Base-by-base conservation (phyloP, 2,888 invertebrate genomes). In the Stenichneumon culpator region DNA sequence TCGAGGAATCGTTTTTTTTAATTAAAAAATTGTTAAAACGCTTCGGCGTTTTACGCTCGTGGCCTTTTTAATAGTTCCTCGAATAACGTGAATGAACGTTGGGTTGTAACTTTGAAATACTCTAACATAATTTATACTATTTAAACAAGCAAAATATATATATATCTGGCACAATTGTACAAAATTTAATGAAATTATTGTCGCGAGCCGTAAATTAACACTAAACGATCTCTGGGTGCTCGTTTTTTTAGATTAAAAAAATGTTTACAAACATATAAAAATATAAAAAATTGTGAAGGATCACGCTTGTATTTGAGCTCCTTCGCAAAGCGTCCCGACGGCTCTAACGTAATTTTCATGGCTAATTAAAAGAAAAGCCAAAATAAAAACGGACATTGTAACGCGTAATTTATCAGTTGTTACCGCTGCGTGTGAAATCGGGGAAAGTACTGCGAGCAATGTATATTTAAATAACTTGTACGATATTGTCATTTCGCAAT, bases 61-160 rank as follows among this genome's bases (percentile, higher is more conserved):
- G 65, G 57, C 67, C 39, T 32, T 81, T 65, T 52, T 32, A 47
- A 69, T 60, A 54, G 69, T 81, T 78, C 65, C 77, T 84, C 73
- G 44, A 81, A 63, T 16, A 81, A 73, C 14, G 67, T n/a, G 25
- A 72, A 80, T 72, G 47, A 75, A 70, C 57, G 69, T 80, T 83
- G 79, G 83, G 83, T 84, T 84, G 83, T 84, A 80, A 77, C 36
- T 67, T 44, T 50, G 16, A 16, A 81, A 84, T 84, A 84, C 80
- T 80, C 84, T 60, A 77, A 73, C 57, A 36, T 72, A 47, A 79
- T 72, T 65, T 80, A 47, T 69, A 74, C 11, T 36, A 63, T 28
- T 28, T 32, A 32, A 63, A 63, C 39, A n/a, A 16, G 32, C 36
- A 22, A 52, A 16, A 44, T n/a, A 44, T 39, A 50, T 60, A 54